phyloP scores from a whole-genome alignment of 2,113 vertebrate genomes.

The Phylloscopus whistleri region DNA sequence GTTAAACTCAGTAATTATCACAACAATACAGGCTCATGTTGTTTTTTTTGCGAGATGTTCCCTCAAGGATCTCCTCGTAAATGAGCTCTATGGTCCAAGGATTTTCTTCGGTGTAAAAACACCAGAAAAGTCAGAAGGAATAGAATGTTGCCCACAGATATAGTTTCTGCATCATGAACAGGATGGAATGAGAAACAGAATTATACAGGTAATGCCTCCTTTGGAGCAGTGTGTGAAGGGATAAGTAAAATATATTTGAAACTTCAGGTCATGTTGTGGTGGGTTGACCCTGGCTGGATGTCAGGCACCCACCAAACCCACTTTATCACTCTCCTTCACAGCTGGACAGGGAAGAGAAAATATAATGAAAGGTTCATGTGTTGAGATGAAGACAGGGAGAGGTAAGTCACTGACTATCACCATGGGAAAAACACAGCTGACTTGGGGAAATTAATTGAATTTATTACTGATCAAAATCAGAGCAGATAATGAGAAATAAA shows the following conservation, averaged over 20 bases:
- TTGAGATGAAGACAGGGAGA: not conserved
- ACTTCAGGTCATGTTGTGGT: not conserved
- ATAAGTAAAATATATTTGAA: not conserved
- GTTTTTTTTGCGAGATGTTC: not conserved
- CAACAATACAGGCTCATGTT: not conserved
- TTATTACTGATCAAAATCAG: not conserved
- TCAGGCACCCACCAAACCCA: not conserved
- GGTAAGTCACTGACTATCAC: not conserved
- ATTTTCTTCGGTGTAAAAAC: not conserved
- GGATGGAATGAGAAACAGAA: not conserved
- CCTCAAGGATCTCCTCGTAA: not conserved
- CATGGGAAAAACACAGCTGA: not conserved
- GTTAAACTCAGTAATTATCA: constrained; percentile 16
- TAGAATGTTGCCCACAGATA: not conserved
- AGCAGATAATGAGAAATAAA: not conserved
- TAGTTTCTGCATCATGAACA: not conserved
- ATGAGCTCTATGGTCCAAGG: not conserved
- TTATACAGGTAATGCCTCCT: not conserved
- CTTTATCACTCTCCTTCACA: not conserved
- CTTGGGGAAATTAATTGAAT: not conserved
- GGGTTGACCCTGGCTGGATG: not conserved
- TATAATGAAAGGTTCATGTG: not conserved
- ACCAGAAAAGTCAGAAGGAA: not conserved
- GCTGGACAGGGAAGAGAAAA: not conserved
- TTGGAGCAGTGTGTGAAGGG: not conserved